Evolutionary conservation across 2,113 vertebrate genomes (phyloP).

Genomic region (Xenopus laevis): DNA sequence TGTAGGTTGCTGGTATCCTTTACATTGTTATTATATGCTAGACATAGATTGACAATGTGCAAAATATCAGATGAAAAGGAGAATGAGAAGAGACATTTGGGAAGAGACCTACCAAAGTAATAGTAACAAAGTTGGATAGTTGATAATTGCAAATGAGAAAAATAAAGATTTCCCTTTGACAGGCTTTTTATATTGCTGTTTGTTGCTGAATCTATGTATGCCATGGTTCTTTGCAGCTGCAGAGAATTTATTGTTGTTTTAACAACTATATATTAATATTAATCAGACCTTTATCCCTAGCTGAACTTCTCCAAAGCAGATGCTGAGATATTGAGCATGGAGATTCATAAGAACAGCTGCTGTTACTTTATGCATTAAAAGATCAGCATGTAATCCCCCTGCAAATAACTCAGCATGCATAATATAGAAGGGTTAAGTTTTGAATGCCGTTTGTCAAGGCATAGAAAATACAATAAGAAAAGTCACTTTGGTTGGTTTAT

Average conservation of each 20-base stretch:
- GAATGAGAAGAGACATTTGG: no score
- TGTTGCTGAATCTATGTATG: not conserved
- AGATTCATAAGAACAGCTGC: conserved; percentile 21
- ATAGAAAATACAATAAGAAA: no score
- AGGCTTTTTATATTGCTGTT: not conserved
- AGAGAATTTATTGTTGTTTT: not conserved
- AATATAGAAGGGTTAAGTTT: not conserved
- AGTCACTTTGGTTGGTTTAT: no score
- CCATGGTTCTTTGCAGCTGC: not conserved
- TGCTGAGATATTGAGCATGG: not conserved
- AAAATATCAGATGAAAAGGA: no score
- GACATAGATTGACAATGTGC: no score
- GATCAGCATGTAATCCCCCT: conserved; percentile 12
- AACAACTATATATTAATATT: not conserved
- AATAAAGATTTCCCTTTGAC: no score
- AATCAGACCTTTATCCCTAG: conserved; percentile 23
- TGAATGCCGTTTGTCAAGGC: no score
- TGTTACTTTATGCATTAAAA: conserved; percentile 19
- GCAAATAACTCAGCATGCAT: not conserved
- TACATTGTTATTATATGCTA: no score
- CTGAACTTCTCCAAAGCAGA: conserved; percentile 16
- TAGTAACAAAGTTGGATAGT: no score
- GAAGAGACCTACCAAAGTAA: no score
- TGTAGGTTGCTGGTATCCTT: no score
- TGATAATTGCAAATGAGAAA: no score